Percentiles rank a stretch among this genome's conserved stretches.
These are phyloP conservation scores for Spatula clypeata DNA, from an alignment of 2,797 vertebrate genomes.

Conservation along the genomic window DNA sequence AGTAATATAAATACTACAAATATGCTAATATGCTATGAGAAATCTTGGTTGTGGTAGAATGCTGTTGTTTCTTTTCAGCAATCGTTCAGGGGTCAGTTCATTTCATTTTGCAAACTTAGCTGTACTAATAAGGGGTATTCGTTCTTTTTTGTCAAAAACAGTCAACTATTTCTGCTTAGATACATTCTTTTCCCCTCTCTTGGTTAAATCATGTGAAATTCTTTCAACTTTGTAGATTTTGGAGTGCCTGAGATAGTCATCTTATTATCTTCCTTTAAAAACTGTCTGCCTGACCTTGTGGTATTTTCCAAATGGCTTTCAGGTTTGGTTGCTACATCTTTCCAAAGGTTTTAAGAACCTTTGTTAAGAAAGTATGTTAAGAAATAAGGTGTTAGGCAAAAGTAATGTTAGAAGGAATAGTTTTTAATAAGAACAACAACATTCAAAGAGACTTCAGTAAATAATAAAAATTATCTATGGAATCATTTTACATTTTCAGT, in stretches of 20 bases:
- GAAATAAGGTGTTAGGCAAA: background rate
- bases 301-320: background rate
- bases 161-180: background rate
- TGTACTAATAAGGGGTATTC: background rate
- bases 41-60: background rate
- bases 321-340: background rate
- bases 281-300: background rate
- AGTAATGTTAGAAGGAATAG: background rate
- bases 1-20: background rate
- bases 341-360: background rate
- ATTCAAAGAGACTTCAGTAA: background rate
- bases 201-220: background rate
- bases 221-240: background rate
- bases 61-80: background rate
- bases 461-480: background rate
- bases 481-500: background rate
- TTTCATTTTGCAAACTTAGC: background rate
- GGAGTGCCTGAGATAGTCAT: background rate
- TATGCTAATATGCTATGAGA: background rate
- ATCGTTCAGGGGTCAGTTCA: background rate
- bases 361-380: background rate
- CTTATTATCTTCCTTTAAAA: background rate
- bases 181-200: background rate
- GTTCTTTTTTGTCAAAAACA: background rate
- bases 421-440: background rate